Conservation (phyloP, 2,113 vertebrate genomes). For the Ploceus nigricollis region DNA sequence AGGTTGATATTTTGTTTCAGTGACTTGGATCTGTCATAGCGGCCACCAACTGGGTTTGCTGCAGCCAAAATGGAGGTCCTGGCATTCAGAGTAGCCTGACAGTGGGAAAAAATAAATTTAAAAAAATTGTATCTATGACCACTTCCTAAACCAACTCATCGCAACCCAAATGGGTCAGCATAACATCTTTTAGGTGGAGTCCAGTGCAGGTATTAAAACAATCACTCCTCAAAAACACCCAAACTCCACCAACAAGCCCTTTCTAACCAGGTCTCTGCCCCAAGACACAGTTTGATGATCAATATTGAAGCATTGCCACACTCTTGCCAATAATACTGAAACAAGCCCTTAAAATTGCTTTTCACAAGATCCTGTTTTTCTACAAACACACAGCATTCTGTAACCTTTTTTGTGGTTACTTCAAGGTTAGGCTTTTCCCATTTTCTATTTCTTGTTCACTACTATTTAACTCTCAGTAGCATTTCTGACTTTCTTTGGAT, state of each 20-base stretch:
- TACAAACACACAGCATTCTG: not conserved
- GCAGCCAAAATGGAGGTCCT: conserved; percentile 97
- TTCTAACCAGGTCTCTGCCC: not conserved
- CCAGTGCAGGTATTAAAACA: not conserved
- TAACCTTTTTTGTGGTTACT: not conserved
- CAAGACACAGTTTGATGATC: not conserved
- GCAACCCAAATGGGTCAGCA: not conserved
- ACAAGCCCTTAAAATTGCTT: not conserved
- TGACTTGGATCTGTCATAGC: conserved; percentile 95
- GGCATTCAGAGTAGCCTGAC: conserved; percentile 95
- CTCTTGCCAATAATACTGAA: not conserved
- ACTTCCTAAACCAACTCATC: not conserved
- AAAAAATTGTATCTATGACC: not conserved
- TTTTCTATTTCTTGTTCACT: not conserved
- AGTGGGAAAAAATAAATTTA: not conserved
- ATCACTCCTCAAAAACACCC: not conserved
- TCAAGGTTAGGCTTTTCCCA: not conserved
- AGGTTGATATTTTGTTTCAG: conserved; percentile 97
- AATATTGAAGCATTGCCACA: not conserved
- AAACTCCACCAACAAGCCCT: not conserved
- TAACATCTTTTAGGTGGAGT: not conserved
- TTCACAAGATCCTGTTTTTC: not conserved
- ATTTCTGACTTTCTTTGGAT: not conserved
- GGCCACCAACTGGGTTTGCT: conserved; percentile 90
- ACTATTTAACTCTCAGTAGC: not conserved